A percentile compares a stretch with the other conserved stretches of the same genome.
Conservation (phyloP, 2,113 vertebrate genomes). For the Empidonax traillii region DNA sequence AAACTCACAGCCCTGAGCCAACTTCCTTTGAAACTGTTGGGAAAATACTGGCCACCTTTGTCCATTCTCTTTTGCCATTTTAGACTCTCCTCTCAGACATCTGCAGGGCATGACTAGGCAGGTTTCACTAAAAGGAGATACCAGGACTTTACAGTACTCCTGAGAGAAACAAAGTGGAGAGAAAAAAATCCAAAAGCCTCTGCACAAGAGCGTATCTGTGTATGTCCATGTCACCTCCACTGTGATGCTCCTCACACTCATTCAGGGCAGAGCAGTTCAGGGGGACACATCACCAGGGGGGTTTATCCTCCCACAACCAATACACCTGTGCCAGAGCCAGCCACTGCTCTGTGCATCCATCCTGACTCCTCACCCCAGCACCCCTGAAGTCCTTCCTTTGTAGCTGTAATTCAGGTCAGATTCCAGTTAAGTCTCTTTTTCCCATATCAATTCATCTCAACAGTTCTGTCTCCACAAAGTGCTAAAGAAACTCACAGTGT, state of each 20-base stretch:
- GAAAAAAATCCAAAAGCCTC: neutral
- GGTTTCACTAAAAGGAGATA: neutral
- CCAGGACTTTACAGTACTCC: neutral
- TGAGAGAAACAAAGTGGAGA: neutral
- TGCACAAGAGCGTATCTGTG: fast-evolving
- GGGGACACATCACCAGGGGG: neutral
- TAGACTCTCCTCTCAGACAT: neutral
- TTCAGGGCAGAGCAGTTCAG: neutral
- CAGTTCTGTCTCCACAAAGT: neutral
- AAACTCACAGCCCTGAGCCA: neutral
- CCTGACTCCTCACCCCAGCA: neutral
- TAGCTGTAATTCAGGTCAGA: neutral
- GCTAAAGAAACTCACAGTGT: neutral
- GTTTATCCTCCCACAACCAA: neutral
- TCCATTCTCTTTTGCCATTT: too few relatives aligned
- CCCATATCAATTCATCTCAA: neutral
- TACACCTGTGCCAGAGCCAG: neutral
- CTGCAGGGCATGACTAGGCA: neutral
- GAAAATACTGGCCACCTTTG: neutral
- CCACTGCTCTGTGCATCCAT: neutral
- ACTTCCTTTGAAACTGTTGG: neutral
- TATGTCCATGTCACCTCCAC: neutral
- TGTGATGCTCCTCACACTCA: neutral
- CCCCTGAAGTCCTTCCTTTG: neutral
- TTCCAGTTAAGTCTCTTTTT: neutral